A percentile compares a stretch with the other conserved stretches of the same genome.
Evolutionary conservation across 2,888 invertebrate species (phyloP).

Genomic region (Lasioglossum villosulum): DNA sequence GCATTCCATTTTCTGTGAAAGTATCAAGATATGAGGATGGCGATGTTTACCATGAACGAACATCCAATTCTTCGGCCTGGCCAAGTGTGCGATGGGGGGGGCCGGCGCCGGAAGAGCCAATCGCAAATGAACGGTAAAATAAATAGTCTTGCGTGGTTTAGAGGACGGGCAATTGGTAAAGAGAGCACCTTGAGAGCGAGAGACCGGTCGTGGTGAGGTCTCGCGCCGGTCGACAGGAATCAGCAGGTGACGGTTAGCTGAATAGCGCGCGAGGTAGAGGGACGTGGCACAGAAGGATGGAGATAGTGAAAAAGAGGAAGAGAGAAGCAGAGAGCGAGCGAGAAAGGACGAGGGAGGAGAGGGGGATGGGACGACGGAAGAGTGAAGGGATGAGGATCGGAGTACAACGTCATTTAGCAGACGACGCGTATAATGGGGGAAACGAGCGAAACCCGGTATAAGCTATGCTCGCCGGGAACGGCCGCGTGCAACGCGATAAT

Average conservation of each 20-base stretch:
- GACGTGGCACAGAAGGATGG: not conserved
- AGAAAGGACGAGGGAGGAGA: slow-evolving; percentile 5
- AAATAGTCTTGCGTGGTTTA: slow-evolving; percentile 20
- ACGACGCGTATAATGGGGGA: slow-evolving; percentile 73
- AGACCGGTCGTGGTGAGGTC: slow-evolving; percentile 27
- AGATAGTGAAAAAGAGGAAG: slow-evolving; percentile 26
- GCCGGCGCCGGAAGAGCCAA: not conserved
- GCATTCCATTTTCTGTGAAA: too few species aligned
- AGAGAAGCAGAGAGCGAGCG: slow-evolving; percentile 4
- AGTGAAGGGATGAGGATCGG: slow-evolving; percentile 54
- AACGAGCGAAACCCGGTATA: slow-evolving; percentile 74
- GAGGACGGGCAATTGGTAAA: slow-evolving; percentile 30
- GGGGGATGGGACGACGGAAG: not conserved
- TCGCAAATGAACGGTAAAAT: not conserved
- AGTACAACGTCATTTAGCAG: slow-evolving; percentile 72
- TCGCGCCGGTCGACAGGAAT: slow-evolving; percentile 9
- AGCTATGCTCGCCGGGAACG: slow-evolving; percentile 66
- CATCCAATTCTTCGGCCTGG: too few species aligned
- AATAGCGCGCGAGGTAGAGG: slow-evolving; percentile 18
- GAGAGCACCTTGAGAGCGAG: slow-evolving; percentile 23
- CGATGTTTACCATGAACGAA: too few species aligned
- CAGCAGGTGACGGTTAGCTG: slow-evolving; percentile 53
- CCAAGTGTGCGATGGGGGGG: not conserved
- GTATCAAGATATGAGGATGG: too few species aligned
- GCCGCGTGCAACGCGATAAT: slow-evolving; percentile 81